Conservation (phyloP, 1,140 invertebrate species). For the Spodoptera litura region DNA sequence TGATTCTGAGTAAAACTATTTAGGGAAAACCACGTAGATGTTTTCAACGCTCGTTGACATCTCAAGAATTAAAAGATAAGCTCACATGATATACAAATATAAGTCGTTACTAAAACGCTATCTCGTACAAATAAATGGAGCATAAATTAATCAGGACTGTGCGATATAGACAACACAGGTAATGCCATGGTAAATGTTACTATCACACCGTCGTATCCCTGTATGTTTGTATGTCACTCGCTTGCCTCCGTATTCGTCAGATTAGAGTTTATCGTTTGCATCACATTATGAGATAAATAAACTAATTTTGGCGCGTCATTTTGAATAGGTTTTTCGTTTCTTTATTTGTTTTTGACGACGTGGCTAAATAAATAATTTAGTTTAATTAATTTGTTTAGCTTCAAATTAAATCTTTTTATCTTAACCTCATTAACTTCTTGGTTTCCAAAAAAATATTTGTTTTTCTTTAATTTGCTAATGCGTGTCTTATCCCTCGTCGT, state of each 20-base stretch:
- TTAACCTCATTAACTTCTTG: too few species aligned
- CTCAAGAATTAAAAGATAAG: constrained; percentile 84
- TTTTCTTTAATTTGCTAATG: too few species aligned
- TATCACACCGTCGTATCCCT: constrained; percentile 59
- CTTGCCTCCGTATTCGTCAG: constrained; percentile 44
- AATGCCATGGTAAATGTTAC: constrained; percentile 81
- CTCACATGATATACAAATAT: constrained; percentile 78
- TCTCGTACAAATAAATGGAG: constrained; percentile 79
- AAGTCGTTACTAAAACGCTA: constrained; percentile 76
- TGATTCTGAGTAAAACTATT: background rate
- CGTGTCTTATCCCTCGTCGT: too few species aligned
- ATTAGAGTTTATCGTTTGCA: constrained; percentile 39
- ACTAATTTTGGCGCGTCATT: constrained; percentile 10
- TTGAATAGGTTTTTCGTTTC: background rate
- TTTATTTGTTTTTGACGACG: background rate
- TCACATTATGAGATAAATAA: constrained; percentile 1
- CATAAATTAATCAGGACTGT: constrained; percentile 82
- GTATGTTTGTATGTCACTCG: constrained; percentile 44
- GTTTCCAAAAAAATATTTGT: too few species aligned
- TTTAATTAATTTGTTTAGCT: too few species aligned
- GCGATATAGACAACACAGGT: constrained; percentile 77
- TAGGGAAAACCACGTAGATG: constrained; percentile 63
- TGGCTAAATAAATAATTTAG: too few species aligned
- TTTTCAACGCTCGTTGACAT: constrained; percentile 68
- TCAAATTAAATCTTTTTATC: too few species aligned